Evolutionary conservation across 2,888 invertebrate genomes (phyloP), one percentile per base, ranked within the genome.

Genomic region (Eudemis profundana): DNA sequence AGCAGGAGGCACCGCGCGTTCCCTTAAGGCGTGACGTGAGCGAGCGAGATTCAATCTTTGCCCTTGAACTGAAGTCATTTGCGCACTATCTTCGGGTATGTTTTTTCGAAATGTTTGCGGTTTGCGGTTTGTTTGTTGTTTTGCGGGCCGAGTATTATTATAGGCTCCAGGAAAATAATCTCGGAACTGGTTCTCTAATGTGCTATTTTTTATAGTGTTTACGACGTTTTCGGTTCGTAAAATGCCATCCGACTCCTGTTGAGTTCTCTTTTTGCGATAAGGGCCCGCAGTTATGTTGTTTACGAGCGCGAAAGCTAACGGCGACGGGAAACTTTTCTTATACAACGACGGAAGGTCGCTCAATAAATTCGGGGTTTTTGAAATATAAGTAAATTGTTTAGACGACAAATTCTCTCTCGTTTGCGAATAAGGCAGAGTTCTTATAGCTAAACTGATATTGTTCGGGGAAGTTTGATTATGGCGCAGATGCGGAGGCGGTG

Each of bases 361-460:
- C 68, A 71, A 71, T 71, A 73, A 72, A 75, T 74, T 74, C 66
- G 68, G 67, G 64, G 60, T 42, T 50, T 60, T 64, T 67, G 69
- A 56, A 59, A 42, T 56, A 51, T 68, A 63, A 57, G 61, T 42
- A 15, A 40, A n/a, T 54, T 57, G 57, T 54, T 61, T 63, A 46
- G 67, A 60, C 66, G 67, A 61, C 47, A 54, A 69, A 61, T 67
- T 70, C 61, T 61, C 51, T 66, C 47, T 66, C 62, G 59, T 70
- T 62, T 57, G 61, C 69, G 47, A 14, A 66, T 66, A 69, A 72
- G 64, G 71, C 68, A 21, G 65, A 69, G 68, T 73, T 66, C 71
- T 68, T 74, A 77, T 23, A 68, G 69, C 70, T 77, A 78, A 72
- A 73, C 62, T 74, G 72, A 74, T 78, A 77, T 79, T 76, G 75